Evolutionary conservation across 2,797 vertebrate species (phyloP).

Genomic region (Balearica regulorum): DNA sequence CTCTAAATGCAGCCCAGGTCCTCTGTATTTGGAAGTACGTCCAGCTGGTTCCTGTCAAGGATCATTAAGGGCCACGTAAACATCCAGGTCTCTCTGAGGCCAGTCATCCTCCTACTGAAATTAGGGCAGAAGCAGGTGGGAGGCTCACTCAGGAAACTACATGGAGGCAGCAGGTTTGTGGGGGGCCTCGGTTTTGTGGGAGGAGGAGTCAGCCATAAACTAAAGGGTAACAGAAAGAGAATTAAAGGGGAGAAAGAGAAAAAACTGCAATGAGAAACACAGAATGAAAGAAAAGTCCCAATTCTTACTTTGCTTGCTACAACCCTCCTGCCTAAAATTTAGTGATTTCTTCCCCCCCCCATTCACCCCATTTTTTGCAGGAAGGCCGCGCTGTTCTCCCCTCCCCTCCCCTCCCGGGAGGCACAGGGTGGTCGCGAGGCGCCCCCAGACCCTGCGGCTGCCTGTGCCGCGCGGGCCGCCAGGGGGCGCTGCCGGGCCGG

Average conservation of each 20-base stretch:
- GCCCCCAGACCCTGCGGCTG: not conserved
- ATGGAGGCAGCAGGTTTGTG: not conserved
- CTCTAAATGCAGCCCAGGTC: not conserved
- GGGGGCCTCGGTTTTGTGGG: rapidly evolving
- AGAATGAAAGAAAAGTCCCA: rapidly evolving
- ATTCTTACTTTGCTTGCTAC: rapidly evolving
- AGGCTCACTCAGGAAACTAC: rapidly evolving
- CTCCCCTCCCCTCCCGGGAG: no score
- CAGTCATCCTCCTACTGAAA: rapidly evolving
- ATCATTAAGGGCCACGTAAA: rapidly evolving
- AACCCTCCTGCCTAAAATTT: not conserved
- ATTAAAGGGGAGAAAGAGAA: not conserved
- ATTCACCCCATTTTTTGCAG: not conserved
- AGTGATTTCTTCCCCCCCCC: no score
- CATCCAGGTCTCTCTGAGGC: rapidly evolving
- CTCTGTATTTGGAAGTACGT: not conserved
- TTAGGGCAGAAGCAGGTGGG: not conserved
- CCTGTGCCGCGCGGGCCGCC: not conserved
- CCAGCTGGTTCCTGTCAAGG: not conserved
- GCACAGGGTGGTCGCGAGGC: no score
- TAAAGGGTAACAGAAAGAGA: not conserved
- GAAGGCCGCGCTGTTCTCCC: no score
- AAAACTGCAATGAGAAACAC: not conserved
- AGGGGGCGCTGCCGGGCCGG: not conserved
- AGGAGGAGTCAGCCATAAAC: not conserved